Conservation (phyloP, 2,113 vertebrate genomes). For the Osmerus mordax region DNA sequence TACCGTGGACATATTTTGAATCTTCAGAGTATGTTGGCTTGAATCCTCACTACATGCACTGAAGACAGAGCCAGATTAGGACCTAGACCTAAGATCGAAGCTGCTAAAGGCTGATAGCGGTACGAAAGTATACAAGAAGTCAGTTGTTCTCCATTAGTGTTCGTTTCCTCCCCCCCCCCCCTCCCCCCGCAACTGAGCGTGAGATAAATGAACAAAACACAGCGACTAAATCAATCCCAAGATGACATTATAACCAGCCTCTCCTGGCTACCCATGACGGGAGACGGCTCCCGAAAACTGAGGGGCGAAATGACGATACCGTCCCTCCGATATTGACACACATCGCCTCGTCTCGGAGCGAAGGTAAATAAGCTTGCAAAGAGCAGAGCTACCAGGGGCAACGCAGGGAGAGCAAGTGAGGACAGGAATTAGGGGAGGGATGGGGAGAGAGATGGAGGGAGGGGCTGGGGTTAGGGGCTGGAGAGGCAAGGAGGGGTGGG, state of each 20-base stretch:
- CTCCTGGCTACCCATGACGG: conserved; percentile 1
- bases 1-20: too few relatives aligned
- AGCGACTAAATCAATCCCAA: conserved; percentile 7
- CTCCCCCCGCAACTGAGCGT: neutral
- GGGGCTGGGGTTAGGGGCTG: too few relatives aligned
- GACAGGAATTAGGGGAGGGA: too few relatives aligned
- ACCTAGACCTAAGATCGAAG: too few relatives aligned
- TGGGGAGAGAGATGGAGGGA: too few relatives aligned
- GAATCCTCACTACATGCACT: too few relatives aligned
- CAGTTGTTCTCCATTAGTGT: conserved; percentile 8
- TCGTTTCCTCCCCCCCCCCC: neutral
- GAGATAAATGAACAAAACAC: conserved; percentile 6
- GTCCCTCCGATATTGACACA: neutral
- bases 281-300: neutral
- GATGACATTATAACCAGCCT: conserved; percentile 3
- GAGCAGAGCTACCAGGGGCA: neutral
- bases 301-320: neutral
- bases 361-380: neutral
- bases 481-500: neutral
- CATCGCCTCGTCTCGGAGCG: neutral
- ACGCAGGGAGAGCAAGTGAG: too few relatives aligned
- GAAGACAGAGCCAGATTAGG: too few relatives aligned
- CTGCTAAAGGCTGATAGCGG: neutral
- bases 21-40: too few relatives aligned
- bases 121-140: neutral